Evolutionary conservation across 92 coral and sea anemone species (phyloP), one percentile per base, ranked within the genome.

Genomic region (Bergia sp.): DNA sequence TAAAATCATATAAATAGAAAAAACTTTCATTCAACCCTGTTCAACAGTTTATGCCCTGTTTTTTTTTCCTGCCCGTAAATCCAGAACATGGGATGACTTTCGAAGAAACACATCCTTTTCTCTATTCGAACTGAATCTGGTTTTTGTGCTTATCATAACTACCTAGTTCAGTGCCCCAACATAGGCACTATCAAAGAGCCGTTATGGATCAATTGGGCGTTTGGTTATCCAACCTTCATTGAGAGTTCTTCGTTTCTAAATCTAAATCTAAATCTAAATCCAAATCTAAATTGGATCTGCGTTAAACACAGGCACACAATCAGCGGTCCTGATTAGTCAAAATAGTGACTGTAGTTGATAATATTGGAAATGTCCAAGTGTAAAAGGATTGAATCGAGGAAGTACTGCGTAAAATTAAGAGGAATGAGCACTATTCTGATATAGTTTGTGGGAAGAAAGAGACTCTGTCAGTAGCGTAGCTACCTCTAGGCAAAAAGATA

Each of bases 1-100:
- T 90, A 85, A 55, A 53, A 85, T 93, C 92, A 92, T 89, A 42
- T 53, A 79, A 7, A 80, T 5, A 37, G 64, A 80, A 73, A 37
- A 37, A 47, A 11, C 2, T 71, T 45, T 69, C 20, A 44, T 44
- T 11, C 21, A 58, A 82, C 4, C 23, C 23, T 5, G 5, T 44
- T 69, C 43, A 44, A 49, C 65, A 84, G 15, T 21, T 21, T 67
- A 47, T 41, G 20, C 12, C 37, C 16, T 15, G 40, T 18, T 41
- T 11, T 10, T 18, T 77, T 79, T 79, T 53, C 43, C 21, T 76
- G 2, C 23, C 47, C 18, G 7, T 76, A n/a, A 20, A 41, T 18
- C 45, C 13, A 2, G 18, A 53, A 53, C 16, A 53, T 3, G 58
- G 2, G 58, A 53, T 61, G 18, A 18, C 69, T 61, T 61, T 16